Base-by-base conservation (phyloP, 2,888 invertebrate species). In the Pherbina coryleti region DNA sequence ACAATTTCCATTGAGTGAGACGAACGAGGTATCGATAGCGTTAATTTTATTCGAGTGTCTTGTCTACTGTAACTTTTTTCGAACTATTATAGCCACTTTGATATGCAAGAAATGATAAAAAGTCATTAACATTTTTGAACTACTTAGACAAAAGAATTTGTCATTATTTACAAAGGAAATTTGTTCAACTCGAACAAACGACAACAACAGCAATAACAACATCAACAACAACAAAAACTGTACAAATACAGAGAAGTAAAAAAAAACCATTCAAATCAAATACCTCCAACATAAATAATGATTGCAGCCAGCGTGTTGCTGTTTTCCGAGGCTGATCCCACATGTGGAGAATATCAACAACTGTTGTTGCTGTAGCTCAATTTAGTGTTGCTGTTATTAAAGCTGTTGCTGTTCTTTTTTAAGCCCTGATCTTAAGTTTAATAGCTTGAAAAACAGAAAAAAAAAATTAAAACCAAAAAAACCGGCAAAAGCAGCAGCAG, bases 381-480 rank as follows among this genome's bases (percentile, higher is more conserved):
- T 25, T 8, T 31, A 55, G 17, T 31, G 34, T 17, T 31, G 55
- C 22, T 55, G 57, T 44, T 44, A 49, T 67, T 28, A 44, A 62
- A 37, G 66, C n/a, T n/a, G 34, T 55, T 28, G 22, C 64, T 70
- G 17, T 66, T 62, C 5, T 55, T 11, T 28, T 25, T 70, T n/a
- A 22, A 62, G 44, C 44, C 34, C 64, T 55, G 19, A 25, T 44
- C 57, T 37, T 67, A 11, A 28, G 51, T 31, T 31, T 55, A 51
- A 53, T 71, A 53, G 74, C 70, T 76, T 74, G 31, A 82, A 80
- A 83, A 83, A 22, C 82, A 81, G 53, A 75, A 78, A 83, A 84
- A 84, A 83, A 74, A 75, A 66, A 28, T 5, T 8, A 67, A 37
- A 49, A 51, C 9, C 25, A 17, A 28, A 60, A n/a, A 70, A 70